Percentiles rank a stretch among this genome's conserved stretches.
Conservation (phyloP, 1,140 invertebrate species). For the Yoshiicerus persimilis region DNA sequence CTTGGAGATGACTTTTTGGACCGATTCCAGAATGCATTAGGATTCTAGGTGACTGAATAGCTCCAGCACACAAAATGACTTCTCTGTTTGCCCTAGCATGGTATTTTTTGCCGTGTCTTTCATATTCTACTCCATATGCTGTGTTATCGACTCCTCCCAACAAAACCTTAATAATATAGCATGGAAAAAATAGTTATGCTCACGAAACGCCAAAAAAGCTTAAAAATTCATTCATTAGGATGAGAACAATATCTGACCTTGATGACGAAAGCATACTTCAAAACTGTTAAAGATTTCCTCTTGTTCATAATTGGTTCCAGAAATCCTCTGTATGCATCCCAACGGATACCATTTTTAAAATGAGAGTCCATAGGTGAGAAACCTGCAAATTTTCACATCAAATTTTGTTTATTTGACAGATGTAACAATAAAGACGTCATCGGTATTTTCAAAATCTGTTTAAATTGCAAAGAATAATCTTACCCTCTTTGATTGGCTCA, state of each 20-base stretch:
- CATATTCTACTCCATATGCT: constrained; percentile 39
- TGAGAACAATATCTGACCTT: neutral
- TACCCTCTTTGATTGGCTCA: constrained; percentile 27
- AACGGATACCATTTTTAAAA: neutral
- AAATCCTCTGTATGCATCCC: constrained; percentile 32
- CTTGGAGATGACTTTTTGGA: constrained; percentile 29
- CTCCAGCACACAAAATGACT: constrained; percentile 51
- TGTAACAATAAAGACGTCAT: neutral
- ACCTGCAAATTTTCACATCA: neutral
- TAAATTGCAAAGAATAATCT: neutral
- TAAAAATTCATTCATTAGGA: neutral
- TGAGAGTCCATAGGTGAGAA: constrained; percentile 5
- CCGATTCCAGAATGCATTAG: constrained; percentile 49
- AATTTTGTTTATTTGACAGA: neutral
- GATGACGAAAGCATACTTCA: constrained; percentile 30
- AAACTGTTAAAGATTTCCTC: constrained; percentile 18
- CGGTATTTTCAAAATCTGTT: neutral
- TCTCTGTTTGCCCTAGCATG: constrained; percentile 43
- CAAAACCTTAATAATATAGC: constrained; percentile 5
- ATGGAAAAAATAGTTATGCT: neutral
- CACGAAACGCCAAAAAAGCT: neutral
- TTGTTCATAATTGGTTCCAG: constrained; percentile 17
- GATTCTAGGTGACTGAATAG: constrained; percentile 51
- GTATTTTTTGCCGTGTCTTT: constrained; percentile 15
- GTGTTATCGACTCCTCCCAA: constrained; percentile 52